Evolutionary conservation across 2,888 invertebrate genomes (phyloP), one percentile per base, ranked within the genome.

Genomic region (Ganaspis brasiliensis): DNA sequence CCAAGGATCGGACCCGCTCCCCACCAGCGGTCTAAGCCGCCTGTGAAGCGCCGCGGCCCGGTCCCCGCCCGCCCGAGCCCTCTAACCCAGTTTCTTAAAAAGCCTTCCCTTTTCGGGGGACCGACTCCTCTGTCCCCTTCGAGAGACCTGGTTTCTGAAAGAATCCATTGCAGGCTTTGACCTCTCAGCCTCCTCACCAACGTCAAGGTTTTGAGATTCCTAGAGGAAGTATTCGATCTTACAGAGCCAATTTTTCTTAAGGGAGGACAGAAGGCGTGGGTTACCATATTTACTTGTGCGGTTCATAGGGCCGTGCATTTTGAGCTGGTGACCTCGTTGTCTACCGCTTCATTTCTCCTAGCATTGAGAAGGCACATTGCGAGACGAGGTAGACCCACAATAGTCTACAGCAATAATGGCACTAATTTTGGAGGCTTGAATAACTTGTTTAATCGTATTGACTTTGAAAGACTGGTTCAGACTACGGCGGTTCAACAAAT

Each of bases 161-260:
- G n/a, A n/a, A n/a, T n/a, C n/a, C n/a, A n/a, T n/a, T n/a, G n/a
- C n/a, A n/a, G n/a, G n/a, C n/a, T n/a, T n/a, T n/a, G n/a, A n/a
- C n/a, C n/a, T n/a, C n/a, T n/a, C n/a, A n/a, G n/a, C n/a, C n/a
- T n/a, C n/a, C n/a, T n/a, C n/a, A n/a, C n/a, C n/a, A n/a, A n/a
- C n/a, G n/a, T n/a, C n/a, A n/a, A 6, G 59, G 73, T 37, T 77
- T 78, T 71, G 77, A 81, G 71, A 72, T 79, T n/a, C n/a, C n/a
- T n/a, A n/a, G 63, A 75, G 0, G 89, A 87, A 2, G 76, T 89
- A n/a, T n/a, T n/a, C 8, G 89, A 89, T 79, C 81, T 89, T 57
- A 83, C 86, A 0, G 91, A 91, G 1, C 74, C 74, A 0, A 26
- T 74, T 2, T 74, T 19, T 21, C 35, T 63, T 8, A 45, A 31